These are phyloP conservation scores for Gavialis gangeticus DNA, from an alignment of 2,113 vertebrate species.

Conservation along the genomic window DNA sequence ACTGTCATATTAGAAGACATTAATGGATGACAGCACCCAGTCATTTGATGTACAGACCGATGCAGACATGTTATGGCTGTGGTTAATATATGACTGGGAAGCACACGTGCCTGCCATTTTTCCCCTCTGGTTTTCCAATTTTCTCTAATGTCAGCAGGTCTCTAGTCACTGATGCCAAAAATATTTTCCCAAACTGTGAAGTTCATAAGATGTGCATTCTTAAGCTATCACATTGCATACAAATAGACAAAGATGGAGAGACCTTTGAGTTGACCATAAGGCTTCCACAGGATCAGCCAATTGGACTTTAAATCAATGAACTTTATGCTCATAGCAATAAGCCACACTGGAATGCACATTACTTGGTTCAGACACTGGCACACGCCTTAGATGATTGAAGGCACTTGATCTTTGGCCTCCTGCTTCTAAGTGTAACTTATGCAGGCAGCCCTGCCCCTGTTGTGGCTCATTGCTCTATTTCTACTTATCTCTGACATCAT, in stretches of 20 bases:
- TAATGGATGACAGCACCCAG: not conserved
- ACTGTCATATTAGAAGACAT: not conserved
- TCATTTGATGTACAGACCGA: not conserved
- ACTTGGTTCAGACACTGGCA: not conserved
- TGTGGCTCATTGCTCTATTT: not conserved
- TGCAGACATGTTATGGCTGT: not conserved
- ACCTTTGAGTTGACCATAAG: not conserved
- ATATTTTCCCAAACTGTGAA: not conserved
- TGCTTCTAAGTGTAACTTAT: constrained; percentile 3
- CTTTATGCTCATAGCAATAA: not conserved
- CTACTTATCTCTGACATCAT: not conserved
- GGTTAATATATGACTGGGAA: not conserved
- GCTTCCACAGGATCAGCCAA: not conserved
- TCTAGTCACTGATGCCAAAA: not conserved
- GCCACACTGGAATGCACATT: not conserved
- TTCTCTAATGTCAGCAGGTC: not conserved
- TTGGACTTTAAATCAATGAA: not conserved
- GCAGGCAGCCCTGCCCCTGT: not conserved
- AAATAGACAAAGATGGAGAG: not conserved
- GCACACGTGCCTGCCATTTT: not conserved
- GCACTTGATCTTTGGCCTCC: not conserved
- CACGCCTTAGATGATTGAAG: not conserved
- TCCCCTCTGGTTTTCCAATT: not conserved
- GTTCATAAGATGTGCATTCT: not conserved
- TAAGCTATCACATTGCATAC: not conserved